Evolutionary conservation across 1,140 invertebrate genomes (phyloP).

Genomic region (Plodia interpunctella): DNA sequence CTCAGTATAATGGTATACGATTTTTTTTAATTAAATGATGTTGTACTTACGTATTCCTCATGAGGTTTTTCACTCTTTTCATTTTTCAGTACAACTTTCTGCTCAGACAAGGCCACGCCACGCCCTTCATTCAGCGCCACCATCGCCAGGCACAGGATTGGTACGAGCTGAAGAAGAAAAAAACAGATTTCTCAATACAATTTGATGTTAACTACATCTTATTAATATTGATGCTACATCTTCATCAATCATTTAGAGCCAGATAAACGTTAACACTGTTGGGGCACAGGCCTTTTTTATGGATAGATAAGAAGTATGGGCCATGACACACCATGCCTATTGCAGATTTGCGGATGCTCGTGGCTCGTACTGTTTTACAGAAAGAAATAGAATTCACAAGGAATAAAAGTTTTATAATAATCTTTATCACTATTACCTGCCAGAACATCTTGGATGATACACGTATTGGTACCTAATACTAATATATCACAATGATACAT

Average conservation of each 20-base stretch:
- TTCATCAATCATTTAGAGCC: too few species aligned
- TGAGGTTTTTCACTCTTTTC: conserved; percentile 32
- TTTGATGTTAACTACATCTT: too few species aligned
- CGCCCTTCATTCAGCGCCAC: conserved; percentile 14
- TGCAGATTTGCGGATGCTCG: too few species aligned
- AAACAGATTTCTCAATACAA: too few species aligned
- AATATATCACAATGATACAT: not conserved
- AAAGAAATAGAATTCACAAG: not conserved
- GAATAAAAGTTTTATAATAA: not conserved
- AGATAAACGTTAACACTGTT: too few species aligned
- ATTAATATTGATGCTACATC: too few species aligned
- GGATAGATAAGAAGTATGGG: too few species aligned
- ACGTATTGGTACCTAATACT: not conserved
- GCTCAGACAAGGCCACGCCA: conserved; percentile 39
- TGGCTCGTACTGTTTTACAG: too few species aligned
- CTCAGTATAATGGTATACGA: too few species aligned
- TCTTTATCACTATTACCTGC: not conserved
- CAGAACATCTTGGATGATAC: not conserved
- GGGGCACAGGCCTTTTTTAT: too few species aligned
- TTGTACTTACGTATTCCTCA: conserved; percentile 54
- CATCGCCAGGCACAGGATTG: not conserved
- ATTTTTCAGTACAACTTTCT: conserved; percentile 33
- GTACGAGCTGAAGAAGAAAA: not conserved
- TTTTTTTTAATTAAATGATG: too few species aligned
- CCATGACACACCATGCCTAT: too few species aligned